phyloP scores from a whole-genome alignment of 2,113 vertebrate genomes.

The western clawed frog (Xenopus tropicalis) region UCB_Xtro_10.0 CM004449.2:5856001-5856500 shows the following conservation, averaged over 20 bases:
- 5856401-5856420: neutral
- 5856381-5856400: no score
- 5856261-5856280: neutral
- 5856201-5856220: slow-evolving; percentile 1
- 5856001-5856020: no score
- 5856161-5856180: neutral
- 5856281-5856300: neutral
- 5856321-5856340: neutral
- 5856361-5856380: no score
- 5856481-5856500: neutral
- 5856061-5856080: no score
- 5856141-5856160: neutral
- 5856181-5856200: slow-evolving; percentile 3
- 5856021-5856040: no score
- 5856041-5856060: no score
- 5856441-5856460: neutral
- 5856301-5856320: neutral
- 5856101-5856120: neutral
- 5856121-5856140: neutral
- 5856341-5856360: neutral
- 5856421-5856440: neutral
- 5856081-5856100: no score
- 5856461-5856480: neutral
- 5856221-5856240: neutral
- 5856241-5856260: neutral